Evolutionary conservation across 2,113 vertebrate genomes (phyloP).

Genomic region (Mustelus asterias): DNA sequence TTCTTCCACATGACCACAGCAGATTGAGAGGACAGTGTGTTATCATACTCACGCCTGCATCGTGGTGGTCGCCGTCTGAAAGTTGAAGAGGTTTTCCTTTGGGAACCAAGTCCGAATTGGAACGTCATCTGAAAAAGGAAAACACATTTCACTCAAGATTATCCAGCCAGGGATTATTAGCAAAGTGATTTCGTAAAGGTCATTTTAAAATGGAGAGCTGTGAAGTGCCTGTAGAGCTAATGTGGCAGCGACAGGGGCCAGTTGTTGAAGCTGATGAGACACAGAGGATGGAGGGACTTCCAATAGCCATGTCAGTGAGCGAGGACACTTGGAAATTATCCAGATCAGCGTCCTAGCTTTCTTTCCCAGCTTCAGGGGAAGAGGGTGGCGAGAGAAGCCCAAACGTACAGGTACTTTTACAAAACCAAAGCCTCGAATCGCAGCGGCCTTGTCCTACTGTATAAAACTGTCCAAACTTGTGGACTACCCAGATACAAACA

Average conservation of each 20-base stretch:
- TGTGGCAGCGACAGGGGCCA: neutral
- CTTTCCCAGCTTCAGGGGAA: neutral
- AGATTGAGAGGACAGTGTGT: neutral
- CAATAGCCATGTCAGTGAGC: neutral
- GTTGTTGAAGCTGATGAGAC: neutral
- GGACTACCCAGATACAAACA: neutral
- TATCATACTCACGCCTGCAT: constrained; percentile 93
- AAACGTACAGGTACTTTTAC: neutral
- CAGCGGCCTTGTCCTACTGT: neutral
- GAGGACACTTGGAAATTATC: neutral
- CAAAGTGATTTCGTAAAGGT: too few relatives aligned
- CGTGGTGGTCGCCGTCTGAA: constrained; percentile 93
- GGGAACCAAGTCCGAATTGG: constrained; percentile 87
- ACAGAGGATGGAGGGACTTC: neutral
- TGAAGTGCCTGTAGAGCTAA: neutral
- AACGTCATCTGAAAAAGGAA: constrained; percentile 66
- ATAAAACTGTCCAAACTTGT: neutral
- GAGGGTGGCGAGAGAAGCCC: neutral
- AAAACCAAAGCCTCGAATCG: neutral
- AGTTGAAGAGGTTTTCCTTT: constrained; percentile 94
- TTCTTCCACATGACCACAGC: neutral
- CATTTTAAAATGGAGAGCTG: neutral
- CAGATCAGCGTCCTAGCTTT: neutral
- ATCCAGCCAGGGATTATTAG: neutral
- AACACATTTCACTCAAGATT: neutral